Evolutionary conservation across 2,797 vertebrate species (phyloP).

Genomic region (Schizopygopsis pylzovi): DNA sequence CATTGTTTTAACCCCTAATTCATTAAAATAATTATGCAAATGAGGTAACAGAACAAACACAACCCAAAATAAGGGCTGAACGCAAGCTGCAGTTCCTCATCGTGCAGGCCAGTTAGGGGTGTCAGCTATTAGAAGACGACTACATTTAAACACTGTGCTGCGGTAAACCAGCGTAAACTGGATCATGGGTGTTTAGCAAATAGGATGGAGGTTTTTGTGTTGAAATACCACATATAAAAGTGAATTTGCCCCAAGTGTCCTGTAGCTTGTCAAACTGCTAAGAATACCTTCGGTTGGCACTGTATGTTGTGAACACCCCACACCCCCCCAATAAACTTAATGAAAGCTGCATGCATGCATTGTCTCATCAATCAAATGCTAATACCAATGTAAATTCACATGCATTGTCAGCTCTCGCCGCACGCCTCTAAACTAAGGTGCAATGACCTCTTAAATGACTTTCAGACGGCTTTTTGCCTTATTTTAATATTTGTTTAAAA

Average conservation of each 20-base stretch:
- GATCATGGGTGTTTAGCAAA: neutral
- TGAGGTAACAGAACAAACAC: constrained; percentile 28
- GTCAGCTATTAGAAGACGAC: neutral
- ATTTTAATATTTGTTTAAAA: constrained; percentile 84
- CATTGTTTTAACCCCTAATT: constrained; percentile 29
- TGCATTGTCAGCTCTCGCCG: constrained; percentile 65
- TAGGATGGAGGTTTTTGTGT: neutral
- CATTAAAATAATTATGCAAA: constrained; percentile 28
- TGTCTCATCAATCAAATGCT: constrained; percentile 72
- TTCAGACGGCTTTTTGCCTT: constrained; percentile 74
- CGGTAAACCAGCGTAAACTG: neutral
- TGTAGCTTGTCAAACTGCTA: neutral
- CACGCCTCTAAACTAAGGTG: constrained; percentile 63
- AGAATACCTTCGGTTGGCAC: constrained; percentile 13
- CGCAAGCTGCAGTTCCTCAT: neutral
- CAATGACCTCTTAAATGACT: constrained; percentile 69
- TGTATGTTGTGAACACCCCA: constrained; percentile 47
- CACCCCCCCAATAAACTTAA: constrained; percentile 60
- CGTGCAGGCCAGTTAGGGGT: neutral
- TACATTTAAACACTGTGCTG: neutral
- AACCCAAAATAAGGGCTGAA: neutral
- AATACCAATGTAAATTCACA: constrained; percentile 73
- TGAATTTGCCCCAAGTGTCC: neutral
- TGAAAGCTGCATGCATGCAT: constrained; percentile 60
- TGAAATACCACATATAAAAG: neutral